Evolutionary conservation across 2,113 vertebrate genomes (phyloP).

Genomic region (Pterophyllum scalare): DNA sequence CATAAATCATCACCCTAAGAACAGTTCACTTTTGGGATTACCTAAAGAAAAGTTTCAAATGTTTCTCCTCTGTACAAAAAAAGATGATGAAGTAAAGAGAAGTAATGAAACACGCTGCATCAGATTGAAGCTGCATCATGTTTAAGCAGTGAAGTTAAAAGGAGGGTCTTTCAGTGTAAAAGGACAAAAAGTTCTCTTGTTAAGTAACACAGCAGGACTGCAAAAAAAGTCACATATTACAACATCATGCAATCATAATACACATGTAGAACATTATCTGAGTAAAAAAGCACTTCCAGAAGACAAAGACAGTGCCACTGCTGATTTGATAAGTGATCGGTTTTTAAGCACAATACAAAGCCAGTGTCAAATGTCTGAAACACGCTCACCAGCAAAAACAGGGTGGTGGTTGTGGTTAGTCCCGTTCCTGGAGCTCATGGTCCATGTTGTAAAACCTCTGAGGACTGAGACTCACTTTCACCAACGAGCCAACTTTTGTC

Average conservation of each 20-base stretch:
- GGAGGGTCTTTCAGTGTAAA: background rate
- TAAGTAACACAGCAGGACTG: background rate
- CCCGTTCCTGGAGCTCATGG: slow-evolving; percentile 25
- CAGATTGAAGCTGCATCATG: background rate
- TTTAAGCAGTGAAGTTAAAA: background rate
- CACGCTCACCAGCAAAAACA: slow-evolving; percentile 50
- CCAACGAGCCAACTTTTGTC: slow-evolving; percentile 21
- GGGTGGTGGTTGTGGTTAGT: background rate
- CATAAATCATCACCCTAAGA: slow-evolving; percentile 15
- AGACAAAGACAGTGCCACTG: slow-evolving; percentile 5
- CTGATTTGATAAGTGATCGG: background rate
- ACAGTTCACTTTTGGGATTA: background rate
- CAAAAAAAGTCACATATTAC: background rate
- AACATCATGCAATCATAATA: background rate
- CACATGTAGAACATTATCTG: background rate
- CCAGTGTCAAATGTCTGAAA: background rate
- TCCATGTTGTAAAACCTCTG: slow-evolving; percentile 44
- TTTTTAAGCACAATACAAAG: background rate
- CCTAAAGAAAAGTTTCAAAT: too few species aligned
- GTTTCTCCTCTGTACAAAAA: background rate
- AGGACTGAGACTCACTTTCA: slow-evolving; percentile 30
- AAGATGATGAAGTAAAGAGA: background rate
- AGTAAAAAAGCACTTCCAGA: too few species aligned
- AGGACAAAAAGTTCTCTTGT: slow-evolving; percentile 40
- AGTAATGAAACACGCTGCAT: background rate